Evolutionary conservation across 2,888 invertebrate genomes (phyloP).

Genomic region (Melieria picta): DNA sequence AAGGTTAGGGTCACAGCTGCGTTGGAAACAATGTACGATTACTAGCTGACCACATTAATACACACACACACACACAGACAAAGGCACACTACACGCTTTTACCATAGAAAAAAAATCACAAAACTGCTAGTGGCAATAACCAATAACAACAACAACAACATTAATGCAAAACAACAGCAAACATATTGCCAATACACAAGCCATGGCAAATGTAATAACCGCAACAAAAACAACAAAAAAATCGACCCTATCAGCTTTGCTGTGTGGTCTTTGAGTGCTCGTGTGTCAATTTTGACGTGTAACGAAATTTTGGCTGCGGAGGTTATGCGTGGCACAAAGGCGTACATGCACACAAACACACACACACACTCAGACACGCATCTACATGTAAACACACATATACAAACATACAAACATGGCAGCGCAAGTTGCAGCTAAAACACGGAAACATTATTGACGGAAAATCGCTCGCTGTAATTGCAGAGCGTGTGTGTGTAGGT

Average conservation of each 20-base stretch:
- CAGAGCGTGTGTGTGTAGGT: not conserved
- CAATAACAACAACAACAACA: not conserved
- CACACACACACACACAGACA: not conserved
- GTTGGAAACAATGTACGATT: too few relatives aligned
- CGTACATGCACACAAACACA: too few relatives aligned
- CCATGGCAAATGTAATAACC: not conserved
- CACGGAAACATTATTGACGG: too few relatives aligned
- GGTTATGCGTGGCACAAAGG: not conserved
- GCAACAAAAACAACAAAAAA: too few relatives aligned
- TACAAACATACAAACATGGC: not conserved
- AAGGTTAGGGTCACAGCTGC: too few relatives aligned
- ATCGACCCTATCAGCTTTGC: too few relatives aligned
- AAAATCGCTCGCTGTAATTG: too few relatives aligned
- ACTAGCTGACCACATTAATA: not conserved
- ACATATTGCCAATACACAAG: not conserved
- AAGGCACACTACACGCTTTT: not conserved
- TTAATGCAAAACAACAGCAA: not conserved
- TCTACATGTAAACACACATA: too few relatives aligned
- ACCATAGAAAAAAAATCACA: not conserved
- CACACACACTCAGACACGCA: too few relatives aligned
- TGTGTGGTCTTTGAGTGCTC: too few relatives aligned
- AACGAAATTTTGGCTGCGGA: conserved; percentile 8
- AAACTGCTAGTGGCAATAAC: not conserved
- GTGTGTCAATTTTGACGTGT: conserved; percentile 13
- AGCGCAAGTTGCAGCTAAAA: too few relatives aligned